Base-by-base conservation (phyloP, 2,888 invertebrate genomes). In the Cylindroiulus punctatus region DNA sequence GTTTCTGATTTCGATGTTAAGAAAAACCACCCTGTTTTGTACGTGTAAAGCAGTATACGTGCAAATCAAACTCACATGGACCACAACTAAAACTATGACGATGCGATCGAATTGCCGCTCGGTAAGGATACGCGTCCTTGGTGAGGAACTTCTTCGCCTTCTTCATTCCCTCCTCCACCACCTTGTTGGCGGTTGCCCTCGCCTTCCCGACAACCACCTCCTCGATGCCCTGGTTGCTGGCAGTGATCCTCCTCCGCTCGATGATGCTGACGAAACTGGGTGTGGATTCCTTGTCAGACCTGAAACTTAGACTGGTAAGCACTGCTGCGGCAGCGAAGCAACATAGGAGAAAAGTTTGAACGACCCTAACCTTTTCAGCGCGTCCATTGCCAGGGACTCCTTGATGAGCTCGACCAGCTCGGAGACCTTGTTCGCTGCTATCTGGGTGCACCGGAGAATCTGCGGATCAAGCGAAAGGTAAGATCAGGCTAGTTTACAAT, bases 361-460 rank as follows among this genome's bases (percentile, higher is more conserved):
- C 65, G 36, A 84, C 42, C 22, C 42, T 2, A 89, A 94, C 94
- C 94, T 93, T 86, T 92, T 91, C 88, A 93, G 91, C 86, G 93
- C 92, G 91, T 97, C 96, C 86, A 92, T 90, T 87, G 93, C 92
- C 19, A 96, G 92, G 32, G 92, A 92, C 82, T 93, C 92, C 90
- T 95, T 96, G n/a, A 96, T 93, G 88, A 93, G 91, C 87, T 94
- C 93, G 0, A 96, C 94, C 32, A 96, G 91, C 84, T 92, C 91
- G 88, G 93, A 93, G n/a, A 94, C 94, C 89, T 94, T 93, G 36
- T 92, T 92, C 0, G 94, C 93, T 14, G 96, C 96, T 90, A 93
- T 93, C 76, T 92, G 91, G 0, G 95, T 93, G 86, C 95, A 95
- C 89, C 93, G 93, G 85, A 96, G 92, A 36, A 87, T 81, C 87